These are phyloP conservation scores for Brachionus asplanchnoidis DNA, from an alignment of 1,140 invertebrate genomes.

Conservation along the genomic window DNA sequence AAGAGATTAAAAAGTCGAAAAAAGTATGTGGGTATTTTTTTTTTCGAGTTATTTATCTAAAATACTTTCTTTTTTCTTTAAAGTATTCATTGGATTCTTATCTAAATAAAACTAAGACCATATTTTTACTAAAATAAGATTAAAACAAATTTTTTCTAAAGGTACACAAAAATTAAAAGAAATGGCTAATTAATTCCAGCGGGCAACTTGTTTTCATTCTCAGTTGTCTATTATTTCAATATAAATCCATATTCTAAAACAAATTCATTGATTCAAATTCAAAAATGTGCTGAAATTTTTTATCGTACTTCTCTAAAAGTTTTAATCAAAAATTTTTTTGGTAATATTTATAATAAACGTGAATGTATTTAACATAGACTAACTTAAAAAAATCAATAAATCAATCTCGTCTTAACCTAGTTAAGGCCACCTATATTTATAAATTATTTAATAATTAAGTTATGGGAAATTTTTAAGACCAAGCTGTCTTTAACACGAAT, in stretches of 20 bases:
- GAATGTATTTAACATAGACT: background rate
- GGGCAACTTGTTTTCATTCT: background rate
- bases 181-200: background rate
- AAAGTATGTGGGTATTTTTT: background rate
- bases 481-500: background rate
- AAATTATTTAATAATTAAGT: background rate
- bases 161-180: constrained; percentile 10
- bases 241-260: background rate
- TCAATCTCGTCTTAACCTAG: background rate
- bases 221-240: background rate
- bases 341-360: background rate
- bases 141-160: constrained; percentile 14
- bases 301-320: background rate
- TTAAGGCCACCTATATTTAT: background rate
- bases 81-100: constrained; percentile 21
- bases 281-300: background rate
- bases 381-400: background rate
- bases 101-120: constrained; percentile 28
- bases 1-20: constrained; percentile 11
- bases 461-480: background rate
- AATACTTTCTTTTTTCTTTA: background rate
- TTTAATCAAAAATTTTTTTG: background rate
- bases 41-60: background rate
- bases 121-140: constrained; percentile 16
- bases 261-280: background rate